Percentiles rank a stretch among this genome's conserved stretches.
Evolutionary conservation across 1,140 invertebrate genomes (phyloP).

Genomic region (Orius laevigatus): DNA sequence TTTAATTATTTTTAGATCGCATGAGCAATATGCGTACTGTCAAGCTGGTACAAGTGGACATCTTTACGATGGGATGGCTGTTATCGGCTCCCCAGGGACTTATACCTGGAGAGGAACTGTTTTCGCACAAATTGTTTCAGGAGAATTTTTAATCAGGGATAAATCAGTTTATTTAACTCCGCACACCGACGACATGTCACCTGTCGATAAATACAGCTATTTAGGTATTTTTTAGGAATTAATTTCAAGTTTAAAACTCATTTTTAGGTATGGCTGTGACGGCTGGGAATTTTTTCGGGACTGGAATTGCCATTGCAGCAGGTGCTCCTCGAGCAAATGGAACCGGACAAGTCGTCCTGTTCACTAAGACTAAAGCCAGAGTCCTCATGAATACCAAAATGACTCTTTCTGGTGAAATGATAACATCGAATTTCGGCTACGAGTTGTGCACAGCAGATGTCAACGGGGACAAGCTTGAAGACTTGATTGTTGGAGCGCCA

Average conservation of each 20-base stretch:
- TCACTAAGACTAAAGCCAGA: slow-evolving; percentile 36
- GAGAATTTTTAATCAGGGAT: slow-evolving; percentile 56
- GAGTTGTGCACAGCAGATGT: slow-evolving; percentile 67
- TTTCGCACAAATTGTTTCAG: slow-evolving; percentile 57
- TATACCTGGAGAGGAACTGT: slow-evolving; percentile 78
- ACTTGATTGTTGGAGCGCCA: slow-evolving; percentile 79
- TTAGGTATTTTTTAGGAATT: slow-evolving; percentile 37
- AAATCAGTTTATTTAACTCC: slow-evolving; percentile 62
- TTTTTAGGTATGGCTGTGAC: slow-evolving; percentile 69
- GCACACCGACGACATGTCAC: slow-evolving; percentile 35
- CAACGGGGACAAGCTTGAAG: slow-evolving; percentile 67
- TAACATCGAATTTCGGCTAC: slow-evolving; percentile 79
- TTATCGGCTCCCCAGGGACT: slow-evolving; percentile 74
- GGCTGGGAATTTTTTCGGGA: slow-evolving; percentile 57
- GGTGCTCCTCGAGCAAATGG: slow-evolving; percentile 74
- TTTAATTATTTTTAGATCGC: slow-evolving; percentile 37
- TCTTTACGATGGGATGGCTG: slow-evolving; percentile 53
- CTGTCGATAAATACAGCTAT: slow-evolving; percentile 81
- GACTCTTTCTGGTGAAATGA: slow-evolving; percentile 63
- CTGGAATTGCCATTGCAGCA: slow-evolving; percentile 50
- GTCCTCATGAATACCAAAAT: slow-evolving; percentile 38
- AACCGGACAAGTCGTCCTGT: slow-evolving; percentile 72
- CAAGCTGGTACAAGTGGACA: slow-evolving; percentile 80
- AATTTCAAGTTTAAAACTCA: neutral
- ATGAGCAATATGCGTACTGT: slow-evolving; percentile 77